phyloP scores from a whole-genome alignment of 1,140 invertebrate genomes.

The Lerema accius region DNA sequence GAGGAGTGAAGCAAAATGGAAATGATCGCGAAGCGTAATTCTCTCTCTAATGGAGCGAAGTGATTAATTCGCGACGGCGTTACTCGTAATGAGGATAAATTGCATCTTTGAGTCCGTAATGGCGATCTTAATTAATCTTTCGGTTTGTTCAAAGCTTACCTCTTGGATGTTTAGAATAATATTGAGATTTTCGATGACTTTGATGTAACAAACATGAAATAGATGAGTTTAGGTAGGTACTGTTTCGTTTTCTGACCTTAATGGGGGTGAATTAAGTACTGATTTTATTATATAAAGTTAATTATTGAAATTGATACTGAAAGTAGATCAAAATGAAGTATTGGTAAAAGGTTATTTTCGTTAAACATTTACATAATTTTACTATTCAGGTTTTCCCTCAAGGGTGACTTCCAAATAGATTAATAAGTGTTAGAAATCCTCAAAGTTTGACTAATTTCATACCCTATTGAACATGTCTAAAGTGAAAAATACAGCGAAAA shows the following conservation, averaged over 20 bases:
- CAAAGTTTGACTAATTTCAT: constrained; percentile 1
- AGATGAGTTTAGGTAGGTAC: too few species aligned
- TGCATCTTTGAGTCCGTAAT: constrained; percentile 66
- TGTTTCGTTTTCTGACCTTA: too few species aligned
- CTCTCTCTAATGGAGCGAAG: constrained; percentile 64
- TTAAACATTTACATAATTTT: too few species aligned
- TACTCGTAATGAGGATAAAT: constrained; percentile 75
- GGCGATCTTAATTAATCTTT: constrained; percentile 63
- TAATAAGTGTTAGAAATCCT: too few species aligned
- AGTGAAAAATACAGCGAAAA: constrained; percentile 9
- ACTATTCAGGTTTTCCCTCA: too few species aligned
- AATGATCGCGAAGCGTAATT: constrained; percentile 41
- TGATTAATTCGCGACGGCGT: constrained; percentile 70
- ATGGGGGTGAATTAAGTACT: too few species aligned
- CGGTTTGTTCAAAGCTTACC: constrained; percentile 42
- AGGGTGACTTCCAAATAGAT: too few species aligned
- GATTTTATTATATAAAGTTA: too few species aligned
- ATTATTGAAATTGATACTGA: too few species aligned
- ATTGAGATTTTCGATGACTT: background rate
- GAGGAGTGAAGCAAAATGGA: constrained; percentile 4
- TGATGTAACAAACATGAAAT: too few species aligned
- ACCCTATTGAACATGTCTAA: background rate
- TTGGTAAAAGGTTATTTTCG: too few species aligned
- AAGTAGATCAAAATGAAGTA: too few species aligned
- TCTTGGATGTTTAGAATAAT: constrained; percentile 23